Evolutionary conservation across 2,888 invertebrate species (phyloP), one percentile per base, ranked within the genome.

Genomic region (Aelia acuminata): DNA sequence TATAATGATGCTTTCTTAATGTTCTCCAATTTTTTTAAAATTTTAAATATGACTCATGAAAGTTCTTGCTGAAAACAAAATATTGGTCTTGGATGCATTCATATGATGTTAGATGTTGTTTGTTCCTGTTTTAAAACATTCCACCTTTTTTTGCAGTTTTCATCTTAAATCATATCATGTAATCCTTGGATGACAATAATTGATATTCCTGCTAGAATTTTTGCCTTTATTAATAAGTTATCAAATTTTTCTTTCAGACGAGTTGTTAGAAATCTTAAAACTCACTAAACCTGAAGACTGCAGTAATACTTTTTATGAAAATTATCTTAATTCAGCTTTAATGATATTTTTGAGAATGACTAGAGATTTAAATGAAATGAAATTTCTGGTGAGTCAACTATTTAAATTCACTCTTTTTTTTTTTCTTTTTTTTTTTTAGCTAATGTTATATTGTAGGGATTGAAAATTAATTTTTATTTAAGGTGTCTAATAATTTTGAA

Each of bases 321-420:
- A 95, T 92, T 98, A 97, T 92, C 92, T 98, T 87, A 96, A 95
- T 92, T 94, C 97, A 84, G 96, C 98, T 92, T 93, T 98, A 8
- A 96, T 96, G 90, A 96, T 97, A 57, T 98, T 97, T 92, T 96
- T 96, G 91, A 94, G 96, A 91, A 96, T 95, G 48, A 98, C 98
- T 92, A 94, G 97, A 39, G 97, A 98, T 93, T 92, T 98, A 85
- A 95, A 95, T 43, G 98, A 98, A 92, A 93, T 98, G 88, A 94
- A 95, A 90, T 94, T 97, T 91, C 95, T 97, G 94, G 96, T 97
- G n/a, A 94, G 94, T 91, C 1, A 18, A 87, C 20, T 47, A 20
- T 63, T 57, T 39, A n/a, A n/a, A n/a, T n/a, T n/a, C n/a, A n/a
- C n/a, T n/a, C n/a, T n/a, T n/a, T n/a, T n/a, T n/a, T n/a, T n/a